phyloP scores from a whole-genome alignment of 2,888 invertebrate genomes.

The Anodontia alba region DNA sequence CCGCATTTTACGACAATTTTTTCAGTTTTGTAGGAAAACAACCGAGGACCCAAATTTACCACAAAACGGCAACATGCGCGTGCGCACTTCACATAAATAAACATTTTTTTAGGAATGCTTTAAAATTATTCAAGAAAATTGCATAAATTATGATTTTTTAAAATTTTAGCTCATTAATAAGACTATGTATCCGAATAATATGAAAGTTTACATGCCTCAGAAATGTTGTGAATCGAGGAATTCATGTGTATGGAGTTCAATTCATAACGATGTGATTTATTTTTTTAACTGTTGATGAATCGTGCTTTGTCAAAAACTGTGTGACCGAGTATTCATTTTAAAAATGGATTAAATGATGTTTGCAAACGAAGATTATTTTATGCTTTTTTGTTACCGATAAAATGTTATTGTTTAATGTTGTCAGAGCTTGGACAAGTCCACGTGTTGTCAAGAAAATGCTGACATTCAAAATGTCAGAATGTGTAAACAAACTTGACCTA shows the following conservation, averaged over 20 bases:
- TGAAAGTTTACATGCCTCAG: neutral
- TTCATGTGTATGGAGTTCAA: neutral
- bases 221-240: neutral
- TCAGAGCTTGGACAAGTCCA: neutral
- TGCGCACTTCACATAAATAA: constrained; percentile 40
- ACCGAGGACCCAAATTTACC: neutral
- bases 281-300: neutral
- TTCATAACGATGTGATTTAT: neutral
- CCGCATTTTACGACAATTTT: constrained; percentile 49
- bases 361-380: no score
- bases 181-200: neutral
- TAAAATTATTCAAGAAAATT: neutral
- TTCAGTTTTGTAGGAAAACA: constrained; percentile 9
- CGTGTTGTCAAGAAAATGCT: neutral
- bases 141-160: neutral
- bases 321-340: no score
- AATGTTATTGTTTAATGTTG: neutral
- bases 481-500: constrained; percentile 75
- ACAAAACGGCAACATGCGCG: constrained; percentile 33
- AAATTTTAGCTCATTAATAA: neutral
- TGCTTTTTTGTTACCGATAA: neutral
- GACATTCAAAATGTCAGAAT: constrained; percentile 2
- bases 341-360: no score
- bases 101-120: neutral
- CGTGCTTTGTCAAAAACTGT: neutral